Evolutionary conservation across 1,140 invertebrate species (phyloP).

Genomic region (Aplysia californica): DNA sequence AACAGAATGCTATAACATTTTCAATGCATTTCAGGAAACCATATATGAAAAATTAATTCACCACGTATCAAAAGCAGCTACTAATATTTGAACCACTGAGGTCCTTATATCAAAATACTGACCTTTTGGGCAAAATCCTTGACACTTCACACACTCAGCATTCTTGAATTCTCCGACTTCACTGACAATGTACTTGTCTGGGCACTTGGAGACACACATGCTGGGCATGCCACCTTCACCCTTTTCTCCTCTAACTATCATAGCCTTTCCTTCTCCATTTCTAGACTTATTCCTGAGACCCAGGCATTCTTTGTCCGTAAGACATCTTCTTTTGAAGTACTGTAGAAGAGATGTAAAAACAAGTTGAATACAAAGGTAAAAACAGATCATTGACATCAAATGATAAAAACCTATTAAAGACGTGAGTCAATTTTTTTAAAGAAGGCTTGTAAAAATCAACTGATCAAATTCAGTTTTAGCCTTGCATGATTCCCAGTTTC

Average conservation of each 20-base stretch:
- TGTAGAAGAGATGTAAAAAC: no score
- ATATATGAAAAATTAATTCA: no score
- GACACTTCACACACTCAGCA: constrained; percentile 64
- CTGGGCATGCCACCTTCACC: constrained; percentile 74
- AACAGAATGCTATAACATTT: no score
- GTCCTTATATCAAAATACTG: constrained; percentile 14
- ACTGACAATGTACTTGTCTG: constrained; percentile 75
- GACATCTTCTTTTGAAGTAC: constrained; percentile 79
- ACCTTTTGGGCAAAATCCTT: constrained; percentile 69
- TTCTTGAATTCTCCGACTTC: constrained; percentile 44
- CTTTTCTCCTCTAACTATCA: constrained; percentile 28
- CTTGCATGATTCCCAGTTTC: no score
- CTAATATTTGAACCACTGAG: no score
- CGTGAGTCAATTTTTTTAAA: no score
- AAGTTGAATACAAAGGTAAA: background rate
- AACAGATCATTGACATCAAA: background rate
- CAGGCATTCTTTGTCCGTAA: constrained; percentile 80
- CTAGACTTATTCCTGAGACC: constrained; percentile 47
- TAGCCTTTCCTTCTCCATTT: constrained; percentile 13
- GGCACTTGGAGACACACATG: constrained; percentile 74
- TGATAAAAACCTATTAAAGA: background rate
- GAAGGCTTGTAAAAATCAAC: no score
- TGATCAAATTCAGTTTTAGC: no score
- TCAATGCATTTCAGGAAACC: no score
- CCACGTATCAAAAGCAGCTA: no score